phyloP scores from a whole-genome alignment of 2,113 vertebrate genomes.

The Sinocyclocheilus anophthalmus region DNA sequence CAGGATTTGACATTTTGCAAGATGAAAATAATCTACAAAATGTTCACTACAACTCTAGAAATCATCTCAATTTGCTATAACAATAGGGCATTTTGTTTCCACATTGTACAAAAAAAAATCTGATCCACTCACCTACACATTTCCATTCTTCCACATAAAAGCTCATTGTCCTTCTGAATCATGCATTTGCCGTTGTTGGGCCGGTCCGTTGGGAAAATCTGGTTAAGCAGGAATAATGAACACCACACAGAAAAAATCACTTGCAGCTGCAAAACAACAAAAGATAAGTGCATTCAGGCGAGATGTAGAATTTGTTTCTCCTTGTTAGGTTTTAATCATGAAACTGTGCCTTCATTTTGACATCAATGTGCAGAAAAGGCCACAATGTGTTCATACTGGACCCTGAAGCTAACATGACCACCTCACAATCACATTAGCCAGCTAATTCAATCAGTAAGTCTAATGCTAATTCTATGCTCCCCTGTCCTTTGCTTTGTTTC shows the following conservation, averaged over 20 bases:
- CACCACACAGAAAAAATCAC: not conserved
- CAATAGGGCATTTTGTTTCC: not conserved
- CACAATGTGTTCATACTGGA: conserved; percentile 26
- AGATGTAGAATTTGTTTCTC: not conserved
- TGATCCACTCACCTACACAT: conserved; percentile 8
- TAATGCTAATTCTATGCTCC: conserved; percentile 14
- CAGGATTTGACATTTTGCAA: not conserved
- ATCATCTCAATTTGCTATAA: not conserved
- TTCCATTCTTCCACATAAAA: conserved; percentile 17
- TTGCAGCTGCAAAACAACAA: conserved; percentile 3
- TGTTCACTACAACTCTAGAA: not conserved
- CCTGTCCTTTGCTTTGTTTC: conserved; percentile 21
- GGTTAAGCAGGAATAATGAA: conserved; percentile 64
- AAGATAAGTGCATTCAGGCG: conserved; percentile 41
- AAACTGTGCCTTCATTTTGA: conserved; percentile 50
- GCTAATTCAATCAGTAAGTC: conserved; percentile 49
- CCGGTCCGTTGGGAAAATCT: conserved; percentile 44
- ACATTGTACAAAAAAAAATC: not conserved
- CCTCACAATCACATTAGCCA: conserved; percentile 43
- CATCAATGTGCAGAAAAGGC: conserved; percentile 37
- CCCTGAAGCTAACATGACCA: conserved; percentile 35
- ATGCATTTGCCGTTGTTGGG: conserved; percentile 60
- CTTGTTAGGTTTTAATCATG: conserved; percentile 61
- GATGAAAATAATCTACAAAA: not conserved
- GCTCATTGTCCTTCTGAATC: not conserved